Evolutionary conservation across 92 coral and sea anemone species (phyloP).

Genomic region (Bergia sp.): DNA sequence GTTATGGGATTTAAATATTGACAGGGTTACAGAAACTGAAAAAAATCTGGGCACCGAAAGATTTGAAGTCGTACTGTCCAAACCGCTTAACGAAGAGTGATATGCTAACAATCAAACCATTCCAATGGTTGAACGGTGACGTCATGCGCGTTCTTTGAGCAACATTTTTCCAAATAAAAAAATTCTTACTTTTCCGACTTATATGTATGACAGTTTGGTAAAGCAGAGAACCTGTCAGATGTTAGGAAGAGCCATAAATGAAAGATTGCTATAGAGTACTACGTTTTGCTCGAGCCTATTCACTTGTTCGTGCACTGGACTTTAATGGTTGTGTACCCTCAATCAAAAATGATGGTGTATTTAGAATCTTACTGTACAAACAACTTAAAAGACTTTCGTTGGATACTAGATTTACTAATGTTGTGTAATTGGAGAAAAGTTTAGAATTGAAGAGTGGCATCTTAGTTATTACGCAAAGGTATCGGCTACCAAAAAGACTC

Average conservation of each 20-base stretch:
- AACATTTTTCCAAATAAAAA: not conserved
- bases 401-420: not conserved
- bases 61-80: not conserved
- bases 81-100: not conserved
- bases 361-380: slow-evolving; percentile 10
- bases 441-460: not conserved
- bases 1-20: not conserved
- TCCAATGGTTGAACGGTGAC: slow-evolving; percentile 16
- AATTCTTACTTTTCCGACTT: not conserved
- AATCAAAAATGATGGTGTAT: slow-evolving; percentile 28
- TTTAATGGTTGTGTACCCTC: slow-evolving; percentile 20
- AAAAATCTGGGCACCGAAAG: not conserved
- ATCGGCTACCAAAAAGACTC: slow-evolving; percentile 23
- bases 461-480: not conserved
- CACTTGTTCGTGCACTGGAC: slow-evolving; percentile 39
- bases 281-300: slow-evolving; percentile 29
- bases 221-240: not conserved
- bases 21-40: not conserved
- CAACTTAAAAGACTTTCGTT: not conserved
- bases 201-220: not conserved
- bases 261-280: not conserved
- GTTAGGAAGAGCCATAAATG: not conserved
- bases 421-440: not conserved
- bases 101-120: not conserved
- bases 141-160: not conserved